phyloP scores from a whole-genome alignment of 2,113 vertebrate genomes.

The Xenopus borealis region DNA sequence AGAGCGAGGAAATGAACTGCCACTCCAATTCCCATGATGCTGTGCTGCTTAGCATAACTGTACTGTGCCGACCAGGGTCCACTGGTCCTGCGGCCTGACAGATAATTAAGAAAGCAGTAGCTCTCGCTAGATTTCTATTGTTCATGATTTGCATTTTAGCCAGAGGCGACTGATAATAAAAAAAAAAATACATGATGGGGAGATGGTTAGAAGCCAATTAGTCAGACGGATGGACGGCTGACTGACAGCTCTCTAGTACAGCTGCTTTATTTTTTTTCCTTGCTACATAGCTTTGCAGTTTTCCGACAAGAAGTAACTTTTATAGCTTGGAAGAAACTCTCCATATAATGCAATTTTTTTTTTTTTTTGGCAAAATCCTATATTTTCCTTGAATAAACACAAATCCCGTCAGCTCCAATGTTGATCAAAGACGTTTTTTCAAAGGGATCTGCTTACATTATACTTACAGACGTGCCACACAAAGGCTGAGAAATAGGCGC shows the following conservation, averaged over 20 bases:
- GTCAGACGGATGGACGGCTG: conserved; percentile 98
- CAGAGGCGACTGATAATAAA: conserved; percentile 99
- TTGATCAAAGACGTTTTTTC: no score
- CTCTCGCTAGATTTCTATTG: conserved; percentile 86
- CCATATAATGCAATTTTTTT: no score
- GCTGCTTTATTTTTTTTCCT: conserved; percentile 73
- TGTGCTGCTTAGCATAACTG: conserved; percentile 99
- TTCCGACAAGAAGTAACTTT: conserved; percentile 75
- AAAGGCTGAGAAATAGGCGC: conserved; percentile 45
- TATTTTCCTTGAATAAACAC: no score
- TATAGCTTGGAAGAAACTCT: conserved; percentile 68
- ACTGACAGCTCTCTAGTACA: conserved; percentile 98
- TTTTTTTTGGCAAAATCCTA: no score
- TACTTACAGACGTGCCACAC: conserved; percentile 56
- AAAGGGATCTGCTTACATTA: conserved; percentile 52
- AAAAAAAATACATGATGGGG: conserved; percentile 90
- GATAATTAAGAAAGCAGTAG: conserved; percentile 99
- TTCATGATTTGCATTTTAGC: conserved; percentile 99
- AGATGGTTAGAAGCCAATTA: conserved; percentile 99
- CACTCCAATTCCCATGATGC: conserved; percentile 99
- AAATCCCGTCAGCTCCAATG: no score
- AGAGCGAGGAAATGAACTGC: conserved; percentile 99
- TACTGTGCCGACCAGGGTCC: conserved; percentile 81
- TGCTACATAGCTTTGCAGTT: conserved; percentile 78
- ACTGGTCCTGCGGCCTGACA: conserved; percentile 82